Evolutionary conservation across 2,113 vertebrate genomes (phyloP), one percentile per base, ranked within the genome.

Genomic region (Pyrgilauda ruficollis): DNA sequence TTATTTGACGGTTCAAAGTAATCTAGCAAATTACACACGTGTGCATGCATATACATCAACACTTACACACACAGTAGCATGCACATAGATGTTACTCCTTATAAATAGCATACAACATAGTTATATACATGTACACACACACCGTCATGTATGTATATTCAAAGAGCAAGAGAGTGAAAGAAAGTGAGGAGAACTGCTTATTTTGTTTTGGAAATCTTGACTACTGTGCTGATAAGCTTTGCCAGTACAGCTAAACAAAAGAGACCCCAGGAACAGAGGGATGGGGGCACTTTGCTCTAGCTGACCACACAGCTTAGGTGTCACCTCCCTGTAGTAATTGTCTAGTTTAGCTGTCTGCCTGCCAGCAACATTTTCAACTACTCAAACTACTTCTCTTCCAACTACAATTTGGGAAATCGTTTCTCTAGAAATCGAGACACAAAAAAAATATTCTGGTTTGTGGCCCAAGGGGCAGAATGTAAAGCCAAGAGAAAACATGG

Each of bases 1-100:
- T 95, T 92, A 82, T 91, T 90, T 96, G 94, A 95, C 90, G 92
- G 92, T 89, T 89, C 80, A 95, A 89, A 97, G 81, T 92, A 95
- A 96, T 94, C 84, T 89, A 76, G 86, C 46, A 91, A 92, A 94
- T 93, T 75, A 90, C 72, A 93, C 81, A 70, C 4, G 5, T 62
- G 64, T 74, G 43, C 75, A 55, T 77, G 43, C 19, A 77, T 67
- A 93, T 89, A 67, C 61, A 95, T 93, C 79, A 93, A 46, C 31
- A 52, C 26, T 68, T 53, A 50, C 9, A 46, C 12, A 21, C 20
- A 28, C 43, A 56, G 44, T 5, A 46, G 18, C 27, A 59, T 33
- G 39, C 30, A 84, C 22, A 37, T 22, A 35, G 35, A 35, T 23
- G 26, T n/a, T n/a, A 70, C 63, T 68, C 30, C 7, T 75, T 33